These are phyloP conservation scores for Cephonodes hylas DNA, from an alignment of 2,888 invertebrate species.

Conservation along the genomic window DNA sequence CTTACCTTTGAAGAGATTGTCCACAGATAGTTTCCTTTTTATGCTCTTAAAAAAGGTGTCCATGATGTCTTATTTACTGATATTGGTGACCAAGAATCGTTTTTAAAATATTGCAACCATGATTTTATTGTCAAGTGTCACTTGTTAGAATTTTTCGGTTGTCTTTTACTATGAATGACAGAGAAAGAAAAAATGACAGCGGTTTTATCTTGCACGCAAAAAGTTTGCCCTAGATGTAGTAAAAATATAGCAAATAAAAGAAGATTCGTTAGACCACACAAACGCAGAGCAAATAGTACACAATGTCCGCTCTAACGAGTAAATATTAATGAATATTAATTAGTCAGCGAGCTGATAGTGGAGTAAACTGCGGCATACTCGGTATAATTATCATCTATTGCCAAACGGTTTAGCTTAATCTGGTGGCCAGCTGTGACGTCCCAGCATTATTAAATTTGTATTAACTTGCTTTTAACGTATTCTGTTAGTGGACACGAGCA, in stretches of 20 bases:
- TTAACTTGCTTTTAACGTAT: not conserved
- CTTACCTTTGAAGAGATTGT: conserved; percentile 46
- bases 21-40: conserved; percentile 43
- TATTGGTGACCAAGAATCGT: not conserved
- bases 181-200: not conserved
- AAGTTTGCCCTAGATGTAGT: not conserved
- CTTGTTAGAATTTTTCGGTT: not conserved
- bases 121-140: not conserved
- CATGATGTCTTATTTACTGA: conserved; percentile 34
- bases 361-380: conserved; percentile 18
- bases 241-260: not conserved
- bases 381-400: conserved; percentile 21
- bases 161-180: not conserved
- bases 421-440: conserved; percentile 21
- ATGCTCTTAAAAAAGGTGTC: conserved; percentile 53
- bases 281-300: not conserved
- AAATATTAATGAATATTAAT: conserved; percentile 10
- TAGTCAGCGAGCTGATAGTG: not conserved
- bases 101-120: not conserved
- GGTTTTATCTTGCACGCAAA: not conserved
- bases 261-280: too few species aligned
- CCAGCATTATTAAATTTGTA: conserved; percentile 8
- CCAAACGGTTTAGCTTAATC: conserved; percentile 27
- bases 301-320: not conserved
- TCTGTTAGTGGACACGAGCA: not conserved